Evolutionary conservation across 2,113 vertebrate species (phyloP).

Genomic region (Montifringilla adamsi): DNA sequence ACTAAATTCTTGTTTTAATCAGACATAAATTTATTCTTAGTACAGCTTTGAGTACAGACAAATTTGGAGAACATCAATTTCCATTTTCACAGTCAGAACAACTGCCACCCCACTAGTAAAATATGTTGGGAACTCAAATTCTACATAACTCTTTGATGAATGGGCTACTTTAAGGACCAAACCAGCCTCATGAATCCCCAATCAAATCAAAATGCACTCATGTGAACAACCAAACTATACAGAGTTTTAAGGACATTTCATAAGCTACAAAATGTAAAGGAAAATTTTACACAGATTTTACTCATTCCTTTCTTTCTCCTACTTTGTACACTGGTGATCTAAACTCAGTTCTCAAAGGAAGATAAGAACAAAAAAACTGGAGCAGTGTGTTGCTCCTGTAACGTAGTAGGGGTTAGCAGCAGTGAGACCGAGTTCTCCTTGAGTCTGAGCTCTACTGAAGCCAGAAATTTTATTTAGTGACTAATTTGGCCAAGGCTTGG

Average conservation of each 20-base stretch:
- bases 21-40: not conserved
- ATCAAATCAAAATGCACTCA: not conserved
- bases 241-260: not conserved
- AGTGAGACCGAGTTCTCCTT: not conserved
- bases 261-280: not conserved
- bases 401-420: not conserved
- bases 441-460: not conserved
- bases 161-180: not conserved
- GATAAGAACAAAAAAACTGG: not conserved
- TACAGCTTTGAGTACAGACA: not conserved
- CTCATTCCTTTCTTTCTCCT: not conserved
- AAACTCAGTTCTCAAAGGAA: not conserved
- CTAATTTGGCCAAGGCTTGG: not conserved
- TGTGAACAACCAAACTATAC: not conserved
- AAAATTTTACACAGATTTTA: not conserved
- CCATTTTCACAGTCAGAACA: not conserved
- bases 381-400: not conserved
- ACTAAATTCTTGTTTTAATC: not conserved
- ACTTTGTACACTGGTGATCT: not conserved
- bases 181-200: not conserved
- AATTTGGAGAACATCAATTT: not conserved
- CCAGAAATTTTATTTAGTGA: not conserved
- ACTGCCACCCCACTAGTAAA: not conserved
- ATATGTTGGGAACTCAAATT: not conserved
- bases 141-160: not conserved